Evolutionary conservation across 2,888 invertebrate species (phyloP).

Genomic region (Didymodactylos carnosus): DNA sequence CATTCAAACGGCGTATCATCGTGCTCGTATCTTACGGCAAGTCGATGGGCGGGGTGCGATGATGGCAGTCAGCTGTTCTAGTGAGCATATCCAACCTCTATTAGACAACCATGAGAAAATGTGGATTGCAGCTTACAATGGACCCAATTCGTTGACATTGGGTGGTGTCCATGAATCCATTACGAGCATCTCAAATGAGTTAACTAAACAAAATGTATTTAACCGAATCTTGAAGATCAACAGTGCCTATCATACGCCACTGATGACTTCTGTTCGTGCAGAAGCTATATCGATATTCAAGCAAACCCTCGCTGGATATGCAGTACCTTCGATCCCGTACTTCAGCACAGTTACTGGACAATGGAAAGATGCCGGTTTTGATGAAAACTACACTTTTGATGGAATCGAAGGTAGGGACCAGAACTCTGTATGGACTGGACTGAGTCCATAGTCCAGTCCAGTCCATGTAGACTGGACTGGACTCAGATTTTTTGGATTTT

Average conservation of each 20-base stretch:
- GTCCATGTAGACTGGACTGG: too few species aligned
- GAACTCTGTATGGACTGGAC: too few species aligned
- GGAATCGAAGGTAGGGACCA: background rate
- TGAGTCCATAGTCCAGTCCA: too few species aligned
- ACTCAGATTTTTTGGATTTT: too few species aligned
- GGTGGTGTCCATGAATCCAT: background rate
- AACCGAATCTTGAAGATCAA: background rate
- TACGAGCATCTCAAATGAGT: background rate
- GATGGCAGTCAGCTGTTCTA: background rate
- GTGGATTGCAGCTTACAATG: background rate
- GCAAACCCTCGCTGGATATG: background rate
- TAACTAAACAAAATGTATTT: background rate
- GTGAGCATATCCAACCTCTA: background rate
- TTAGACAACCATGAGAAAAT: background rate
- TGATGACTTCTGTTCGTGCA: background rate
- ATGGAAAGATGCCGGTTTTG: background rate
- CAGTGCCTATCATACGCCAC: background rate
- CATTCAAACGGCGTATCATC: background rate
- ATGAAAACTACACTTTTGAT: background rate
- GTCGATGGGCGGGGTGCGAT: background rate
- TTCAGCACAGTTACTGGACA: background rate
- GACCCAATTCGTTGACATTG: background rate
- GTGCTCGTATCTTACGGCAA: background rate
- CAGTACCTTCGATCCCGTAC: background rate
- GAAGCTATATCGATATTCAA: background rate